A percentile compares a stretch with the other conserved stretches of the same genome.
Evolutionary conservation across 2,797 vertebrate genomes (phyloP).

Genomic region (Otus scops): DNA sequence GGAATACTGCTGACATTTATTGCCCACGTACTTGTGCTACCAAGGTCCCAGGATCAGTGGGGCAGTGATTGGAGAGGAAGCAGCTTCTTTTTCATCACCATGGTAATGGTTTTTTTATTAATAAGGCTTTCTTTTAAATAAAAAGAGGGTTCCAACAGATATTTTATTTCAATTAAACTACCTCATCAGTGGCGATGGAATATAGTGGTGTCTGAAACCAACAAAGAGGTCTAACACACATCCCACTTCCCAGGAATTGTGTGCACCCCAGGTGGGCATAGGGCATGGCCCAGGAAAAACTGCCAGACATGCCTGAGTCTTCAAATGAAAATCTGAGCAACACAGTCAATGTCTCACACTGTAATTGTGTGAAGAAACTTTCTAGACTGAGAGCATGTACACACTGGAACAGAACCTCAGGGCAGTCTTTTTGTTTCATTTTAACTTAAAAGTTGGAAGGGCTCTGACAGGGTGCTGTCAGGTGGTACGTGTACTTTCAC

Average conservation of each 20-base stretch:
- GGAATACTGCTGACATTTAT: background rate
- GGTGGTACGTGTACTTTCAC: background rate
- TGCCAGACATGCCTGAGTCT: background rate
- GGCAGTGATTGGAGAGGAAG: background rate
- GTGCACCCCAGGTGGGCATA: background rate
- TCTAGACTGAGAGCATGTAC: background rate
- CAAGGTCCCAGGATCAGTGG: background rate
- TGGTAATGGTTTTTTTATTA: background rate
- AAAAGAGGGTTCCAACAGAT: background rate
- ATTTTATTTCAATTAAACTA: background rate
- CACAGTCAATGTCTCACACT: background rate
- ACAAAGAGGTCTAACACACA: background rate
- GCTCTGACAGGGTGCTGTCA: background rate
- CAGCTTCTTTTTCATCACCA: background rate
- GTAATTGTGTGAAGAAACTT: background rate
- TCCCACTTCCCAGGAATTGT: background rate
- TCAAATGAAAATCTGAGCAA: background rate
- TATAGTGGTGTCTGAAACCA: background rate
- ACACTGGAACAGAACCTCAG: background rate
- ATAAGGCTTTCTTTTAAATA: background rate
- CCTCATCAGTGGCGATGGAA: background rate
- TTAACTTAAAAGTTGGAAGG: background rate
- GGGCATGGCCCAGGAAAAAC: background rate
- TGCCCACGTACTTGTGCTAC: rapidly evolving
- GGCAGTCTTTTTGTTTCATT: background rate